phyloP scores from a whole-genome alignment of 2,113 vertebrate species.

The Python bivittatus region DNA sequence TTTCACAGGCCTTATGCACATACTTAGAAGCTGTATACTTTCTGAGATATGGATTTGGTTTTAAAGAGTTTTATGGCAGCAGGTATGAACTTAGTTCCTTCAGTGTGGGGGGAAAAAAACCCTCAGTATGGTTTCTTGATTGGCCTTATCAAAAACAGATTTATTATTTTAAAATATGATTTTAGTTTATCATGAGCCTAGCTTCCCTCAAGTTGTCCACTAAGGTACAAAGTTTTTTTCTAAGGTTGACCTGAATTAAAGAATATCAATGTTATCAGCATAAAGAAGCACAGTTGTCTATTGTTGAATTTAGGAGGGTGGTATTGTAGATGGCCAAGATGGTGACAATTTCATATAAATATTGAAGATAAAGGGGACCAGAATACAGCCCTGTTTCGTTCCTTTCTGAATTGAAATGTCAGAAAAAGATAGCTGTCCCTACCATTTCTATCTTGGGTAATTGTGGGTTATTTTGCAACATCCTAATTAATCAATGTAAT shows the following conservation, averaged over 20 bases:
- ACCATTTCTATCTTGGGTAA: not conserved
- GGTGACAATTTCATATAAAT: not conserved
- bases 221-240: not conserved
- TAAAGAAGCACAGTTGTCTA: not conserved
- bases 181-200: not conserved
- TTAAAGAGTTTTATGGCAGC: not conserved
- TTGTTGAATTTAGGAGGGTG: not conserved
- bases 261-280: not conserved
- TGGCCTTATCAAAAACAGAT: not conserved
- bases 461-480: not conserved
- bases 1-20: not conserved
- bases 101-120: not conserved
- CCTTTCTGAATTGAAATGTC: not conserved
- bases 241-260: not conserved
- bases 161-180: no score
- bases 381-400: not conserved
- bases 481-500: not conserved
- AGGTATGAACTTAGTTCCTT: not conserved
- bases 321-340: not conserved
- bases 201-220: not conserved
- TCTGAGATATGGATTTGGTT: not conserved
- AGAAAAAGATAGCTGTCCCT: not conserved
- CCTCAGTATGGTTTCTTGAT: not conserved
- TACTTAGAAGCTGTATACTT: not conserved
- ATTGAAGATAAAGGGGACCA: not conserved